Evolutionary conservation across 2,113 vertebrate species (phyloP).

Genomic region (Malurus elegans): DNA sequence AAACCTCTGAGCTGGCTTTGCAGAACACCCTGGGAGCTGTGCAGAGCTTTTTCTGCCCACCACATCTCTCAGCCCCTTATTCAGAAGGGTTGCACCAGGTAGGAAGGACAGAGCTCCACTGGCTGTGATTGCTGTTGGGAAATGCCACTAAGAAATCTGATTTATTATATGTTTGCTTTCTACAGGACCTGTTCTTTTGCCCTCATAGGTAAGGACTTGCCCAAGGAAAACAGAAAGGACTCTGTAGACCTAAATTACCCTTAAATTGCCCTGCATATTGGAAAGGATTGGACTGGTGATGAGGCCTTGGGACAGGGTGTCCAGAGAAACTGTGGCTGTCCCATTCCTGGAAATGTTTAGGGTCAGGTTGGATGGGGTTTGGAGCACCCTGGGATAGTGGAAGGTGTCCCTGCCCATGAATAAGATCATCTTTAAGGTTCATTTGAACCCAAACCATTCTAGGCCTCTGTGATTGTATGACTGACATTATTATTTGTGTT

Average conservation of each 20-base stretch:
- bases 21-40: background rate
- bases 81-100: background rate
- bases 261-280: background rate
- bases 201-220: background rate
- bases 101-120: background rate
- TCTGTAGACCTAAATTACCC: background rate
- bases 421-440: background rate
- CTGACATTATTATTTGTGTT: background rate
- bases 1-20: background rate
- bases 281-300: background rate
- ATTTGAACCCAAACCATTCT: accelerated
- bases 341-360: background rate
- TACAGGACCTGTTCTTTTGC: background rate
- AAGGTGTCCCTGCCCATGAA: background rate
- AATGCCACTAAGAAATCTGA: background rate
- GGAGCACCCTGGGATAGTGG: background rate
- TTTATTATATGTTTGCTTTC: background rate
- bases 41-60: background rate
- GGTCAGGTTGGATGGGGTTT: accelerated
- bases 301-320: background rate
- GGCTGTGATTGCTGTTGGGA: accelerated
- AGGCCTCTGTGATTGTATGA: background rate
- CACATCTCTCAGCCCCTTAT: background rate
- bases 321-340: background rate
- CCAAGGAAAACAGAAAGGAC: background rate